phyloP scores from a whole-genome alignment of 2,797 vertebrate species.

The Periparus ater region DNA sequence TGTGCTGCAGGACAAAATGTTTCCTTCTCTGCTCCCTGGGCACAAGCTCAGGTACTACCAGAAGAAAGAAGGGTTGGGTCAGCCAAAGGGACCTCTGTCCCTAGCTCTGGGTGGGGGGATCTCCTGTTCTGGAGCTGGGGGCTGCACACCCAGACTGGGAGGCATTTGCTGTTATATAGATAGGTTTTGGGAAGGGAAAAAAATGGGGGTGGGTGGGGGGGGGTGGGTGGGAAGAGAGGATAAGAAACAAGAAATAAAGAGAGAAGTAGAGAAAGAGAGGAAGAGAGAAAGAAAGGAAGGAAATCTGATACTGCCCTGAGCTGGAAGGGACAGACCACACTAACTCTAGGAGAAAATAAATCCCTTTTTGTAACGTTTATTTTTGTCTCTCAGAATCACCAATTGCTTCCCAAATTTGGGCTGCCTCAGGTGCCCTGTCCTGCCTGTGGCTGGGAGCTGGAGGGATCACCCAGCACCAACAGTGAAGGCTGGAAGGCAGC shows the following conservation, averaged over 20 bases:
- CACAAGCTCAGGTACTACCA: not conserved
- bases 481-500: not conserved
- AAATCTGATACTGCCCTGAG: not conserved
- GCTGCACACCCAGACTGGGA: not conserved
- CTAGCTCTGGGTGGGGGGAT: not conserved
- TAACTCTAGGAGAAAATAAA: not conserved
- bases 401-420: not conserved
- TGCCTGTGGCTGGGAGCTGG: not conserved
- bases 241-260: not conserved
- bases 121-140: not conserved
- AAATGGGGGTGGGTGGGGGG: too few species aligned
- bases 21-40: not conserved
- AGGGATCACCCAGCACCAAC: rapidly evolving
- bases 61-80: not conserved
- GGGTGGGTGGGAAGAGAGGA: not conserved
- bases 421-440: not conserved
- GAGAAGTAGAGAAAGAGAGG: not conserved
- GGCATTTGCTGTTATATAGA: not conserved
- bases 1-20: not conserved
- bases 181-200: rapidly evolving
- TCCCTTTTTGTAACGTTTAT: not conserved
- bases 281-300: not conserved
- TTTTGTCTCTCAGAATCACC: not conserved
- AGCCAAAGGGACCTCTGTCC: not conserved
- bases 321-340: not conserved